These are phyloP conservation scores for Cercopithecus mona DNA, from an alignment of 2,113 vertebrate species.

Conservation along the genomic window DNA sequence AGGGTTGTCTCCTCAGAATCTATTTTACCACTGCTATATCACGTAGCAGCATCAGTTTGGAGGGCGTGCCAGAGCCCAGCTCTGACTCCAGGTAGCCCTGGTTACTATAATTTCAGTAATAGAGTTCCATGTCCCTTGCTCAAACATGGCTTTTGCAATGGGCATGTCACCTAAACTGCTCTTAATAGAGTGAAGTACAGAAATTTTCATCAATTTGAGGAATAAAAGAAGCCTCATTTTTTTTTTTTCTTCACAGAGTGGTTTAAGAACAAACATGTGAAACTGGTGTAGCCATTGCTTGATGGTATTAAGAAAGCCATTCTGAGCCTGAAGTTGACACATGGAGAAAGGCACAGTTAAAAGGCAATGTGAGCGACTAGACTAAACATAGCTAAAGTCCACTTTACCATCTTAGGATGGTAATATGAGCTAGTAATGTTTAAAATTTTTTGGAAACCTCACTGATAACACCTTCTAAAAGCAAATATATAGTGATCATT, in stretches of 20 bases:
- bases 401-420: background rate
- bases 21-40: background rate
- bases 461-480: background rate
- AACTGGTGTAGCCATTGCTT: background rate
- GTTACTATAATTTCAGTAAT: background rate
- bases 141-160: background rate
- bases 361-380: background rate
- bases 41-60: background rate
- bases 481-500: background rate
- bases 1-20: background rate
- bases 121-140: no score
- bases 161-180: background rate
- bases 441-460: background rate
- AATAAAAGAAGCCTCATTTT: background rate
- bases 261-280: background rate
- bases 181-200: background rate
- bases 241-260: background rate
- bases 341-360: background rate
- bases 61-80: no score
- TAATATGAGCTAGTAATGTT: no score
- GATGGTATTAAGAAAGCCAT: background rate
- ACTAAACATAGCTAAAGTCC: background rate
- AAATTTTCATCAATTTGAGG: background rate
- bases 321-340: background rate
- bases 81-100: fast-evolving